Evolutionary conservation across 2,797 vertebrate genomes (phyloP), one percentile per base, ranked within the genome.

Genomic region (Nannoperca obscura): DNA sequence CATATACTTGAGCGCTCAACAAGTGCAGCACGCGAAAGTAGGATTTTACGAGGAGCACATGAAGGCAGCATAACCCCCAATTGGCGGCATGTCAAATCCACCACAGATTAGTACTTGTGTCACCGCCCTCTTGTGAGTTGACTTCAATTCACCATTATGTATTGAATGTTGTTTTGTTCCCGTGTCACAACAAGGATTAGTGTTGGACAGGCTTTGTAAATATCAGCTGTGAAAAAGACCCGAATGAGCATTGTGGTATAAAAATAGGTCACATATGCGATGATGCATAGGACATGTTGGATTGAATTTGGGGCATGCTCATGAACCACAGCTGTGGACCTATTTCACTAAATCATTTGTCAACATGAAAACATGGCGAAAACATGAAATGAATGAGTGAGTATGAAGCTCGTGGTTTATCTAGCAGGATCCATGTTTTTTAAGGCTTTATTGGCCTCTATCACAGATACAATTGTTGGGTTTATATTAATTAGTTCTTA

Each of bases 41-140:
- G 38, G 40, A 78, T 81, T 86, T 80, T 83, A 67, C 75, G 24
- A 73, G 76, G 50, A 50, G 70, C 44, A 50, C 75, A 0, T 84
- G 74, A 92, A 91, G 42, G 86, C 82, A 84, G 3, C 88, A 73
- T 64, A 85, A 91, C 79, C 55, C 73, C 49, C 68, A 84, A 71
- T 32, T 83, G 85, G 86, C 71, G 22, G 32, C 65, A 46, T 19
- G 68, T 80, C 79, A 92, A 92, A 92, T 92, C 91, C 88, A 62
- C 14, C 59, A 60, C 85, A 87, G 88, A 92, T 92, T 92, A 90
- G 71, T 85, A 76, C 36, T 85, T 80, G 66, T 86, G 79, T 59
- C 52, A 19, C 50, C n/a, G 30, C 65, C 63, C 68, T 78, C 73
- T 14, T 80, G 58, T 63, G 78, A 72, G 78, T 59, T 82, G 63